Percentiles rank a stretch among this genome's conserved stretches.
These are phyloP conservation scores for Apis dorsata DNA, from an alignment of 1,140 invertebrate genomes.

Conservation along the genomic window DNA sequence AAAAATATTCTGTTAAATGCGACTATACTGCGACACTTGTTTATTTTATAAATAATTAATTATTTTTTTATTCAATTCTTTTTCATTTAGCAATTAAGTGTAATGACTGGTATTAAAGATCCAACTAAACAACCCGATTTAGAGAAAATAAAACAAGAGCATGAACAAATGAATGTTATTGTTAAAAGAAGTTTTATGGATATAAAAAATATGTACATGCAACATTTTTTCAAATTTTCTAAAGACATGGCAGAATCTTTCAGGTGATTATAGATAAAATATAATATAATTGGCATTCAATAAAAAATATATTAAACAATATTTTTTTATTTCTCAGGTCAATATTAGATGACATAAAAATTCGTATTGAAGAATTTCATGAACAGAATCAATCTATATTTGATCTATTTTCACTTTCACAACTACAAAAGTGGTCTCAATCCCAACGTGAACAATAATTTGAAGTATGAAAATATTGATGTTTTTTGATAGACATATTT, in stretches of 20 bases:
- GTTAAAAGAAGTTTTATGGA: slow-evolving; percentile 3
- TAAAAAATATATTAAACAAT: not conserved
- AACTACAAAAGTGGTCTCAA: slow-evolving; percentile 62
- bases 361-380: slow-evolving; percentile 68
- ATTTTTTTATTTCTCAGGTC: slow-evolving; percentile 22
- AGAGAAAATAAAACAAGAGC: not conserved
- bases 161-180: not conserved
- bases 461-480: not conserved
- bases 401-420: slow-evolving; percentile 51
- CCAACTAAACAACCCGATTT: slow-evolving; percentile 35
- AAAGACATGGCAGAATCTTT: slow-evolving; percentile 1
- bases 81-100: slow-evolving; percentile 67
- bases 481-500: slow-evolving; percentile 15
- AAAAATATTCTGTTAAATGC: not conserved
- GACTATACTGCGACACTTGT: not conserved
- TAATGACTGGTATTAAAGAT: slow-evolving; percentile 64
- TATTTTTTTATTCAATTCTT: not conserved
- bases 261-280: slow-evolving; percentile 11
- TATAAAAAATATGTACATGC: not conserved
- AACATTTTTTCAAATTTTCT: slow-evolving; percentile 26
- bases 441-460: slow-evolving; percentile 58
- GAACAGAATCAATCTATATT: slow-evolving; percentile 71
- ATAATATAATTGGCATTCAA: not conserved
- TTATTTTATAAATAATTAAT: not conserved
- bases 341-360: slow-evolving; percentile 21